Evolutionary conservation across 2,888 invertebrate species (phyloP).

Genomic region (Portevinia maculata): DNA sequence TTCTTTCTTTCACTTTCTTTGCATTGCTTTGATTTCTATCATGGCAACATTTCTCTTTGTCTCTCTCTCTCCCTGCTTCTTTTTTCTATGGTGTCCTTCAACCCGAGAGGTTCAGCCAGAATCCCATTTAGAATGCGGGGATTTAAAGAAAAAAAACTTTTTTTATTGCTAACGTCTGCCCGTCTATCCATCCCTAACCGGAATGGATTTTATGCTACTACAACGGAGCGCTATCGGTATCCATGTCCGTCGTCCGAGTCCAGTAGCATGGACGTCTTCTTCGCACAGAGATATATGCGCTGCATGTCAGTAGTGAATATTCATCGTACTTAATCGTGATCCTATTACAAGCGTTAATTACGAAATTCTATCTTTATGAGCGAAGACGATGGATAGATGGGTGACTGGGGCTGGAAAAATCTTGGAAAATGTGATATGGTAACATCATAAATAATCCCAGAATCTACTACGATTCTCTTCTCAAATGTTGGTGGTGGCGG

Average conservation of each 20-base stretch:
- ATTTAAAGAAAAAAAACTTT: slow-evolving; percentile 15
- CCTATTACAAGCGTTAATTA: slow-evolving; percentile 81
- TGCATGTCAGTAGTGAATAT: slow-evolving; percentile 65
- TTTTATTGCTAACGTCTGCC: slow-evolving; percentile 46
- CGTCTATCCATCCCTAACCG: slow-evolving; percentile 30
- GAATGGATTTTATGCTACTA: slow-evolving; percentile 9
- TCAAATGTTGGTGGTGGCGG: slow-evolving; percentile 16
- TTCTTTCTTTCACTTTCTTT: slow-evolving; percentile 56
- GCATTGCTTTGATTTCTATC: slow-evolving; percentile 63
- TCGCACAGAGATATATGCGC: slow-evolving; percentile 49
- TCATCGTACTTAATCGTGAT: slow-evolving; percentile 79
- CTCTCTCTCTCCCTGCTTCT: slow-evolving; percentile 15
- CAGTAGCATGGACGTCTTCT: slow-evolving; percentile 36
- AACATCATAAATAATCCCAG: slow-evolving; percentile 68
- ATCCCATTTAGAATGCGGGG: neutral
- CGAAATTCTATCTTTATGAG: slow-evolving; percentile 75
- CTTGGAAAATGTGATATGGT: slow-evolving; percentile 52
- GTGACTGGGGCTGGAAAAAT: slow-evolving; percentile 18
- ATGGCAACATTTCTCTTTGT: slow-evolving; percentile 38
- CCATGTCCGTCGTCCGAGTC: slow-evolving; percentile 12
- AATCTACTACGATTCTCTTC: slow-evolving; percentile 40
- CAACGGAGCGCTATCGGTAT: slow-evolving; percentile 2
- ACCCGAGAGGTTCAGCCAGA: slow-evolving; percentile 21
- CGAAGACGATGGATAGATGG: slow-evolving; percentile 54
- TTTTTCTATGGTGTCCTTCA: slow-evolving; percentile 43